Evolutionary conservation across 2,888 invertebrate genomes (phyloP).

Genomic region (Megalurothrips usitatus): DNA sequence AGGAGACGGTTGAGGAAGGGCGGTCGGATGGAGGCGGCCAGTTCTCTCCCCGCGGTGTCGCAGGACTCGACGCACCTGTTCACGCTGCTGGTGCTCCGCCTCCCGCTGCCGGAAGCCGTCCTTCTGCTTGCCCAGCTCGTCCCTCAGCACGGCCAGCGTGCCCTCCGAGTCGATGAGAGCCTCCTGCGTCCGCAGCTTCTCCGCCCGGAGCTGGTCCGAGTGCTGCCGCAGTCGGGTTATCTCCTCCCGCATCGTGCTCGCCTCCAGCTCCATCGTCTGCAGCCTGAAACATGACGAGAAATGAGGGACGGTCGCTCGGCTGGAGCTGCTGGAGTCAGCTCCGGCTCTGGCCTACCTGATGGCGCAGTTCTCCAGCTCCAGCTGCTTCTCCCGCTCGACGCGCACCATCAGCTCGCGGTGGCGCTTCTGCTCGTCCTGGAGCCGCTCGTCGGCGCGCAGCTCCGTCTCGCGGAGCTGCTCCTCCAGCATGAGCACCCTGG

Average conservation of each 20-base stretch:
- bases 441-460: conserved; percentile 65
- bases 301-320: background rate
- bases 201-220: conserved; percentile 58
- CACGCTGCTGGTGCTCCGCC: conserved; percentile 45
- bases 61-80: conserved; percentile 41
- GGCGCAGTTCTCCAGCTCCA: conserved; percentile 70
- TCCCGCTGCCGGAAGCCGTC: conserved; percentile 52
- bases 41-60: too few species aligned
- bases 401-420: conserved; percentile 77
- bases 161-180: conserved; percentile 56
- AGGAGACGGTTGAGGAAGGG: too few species aligned
- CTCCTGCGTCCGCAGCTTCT: conserved; percentile 51
- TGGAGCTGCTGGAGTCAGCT: background rate
- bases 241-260: conserved; percentile 61
- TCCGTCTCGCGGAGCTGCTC: conserved; percentile 82
- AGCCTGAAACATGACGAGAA: conserved; percentile 47
- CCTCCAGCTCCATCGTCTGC: conserved; percentile 64
- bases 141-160: conserved; percentile 52
- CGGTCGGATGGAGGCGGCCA: too few species aligned
- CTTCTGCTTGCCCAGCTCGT: conserved; percentile 52
- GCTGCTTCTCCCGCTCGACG: conserved; percentile 76
- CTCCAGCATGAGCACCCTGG: conserved; percentile 85
- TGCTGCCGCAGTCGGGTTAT: conserved; percentile 58
- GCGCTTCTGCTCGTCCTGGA: conserved; percentile 77
- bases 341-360: conserved; percentile 49